A percentile compares a stretch with the other conserved stretches of the same genome.
phyloP scores from a whole-genome alignment of 1,140 invertebrate genomes.

The Brachionus angularis region DNA sequence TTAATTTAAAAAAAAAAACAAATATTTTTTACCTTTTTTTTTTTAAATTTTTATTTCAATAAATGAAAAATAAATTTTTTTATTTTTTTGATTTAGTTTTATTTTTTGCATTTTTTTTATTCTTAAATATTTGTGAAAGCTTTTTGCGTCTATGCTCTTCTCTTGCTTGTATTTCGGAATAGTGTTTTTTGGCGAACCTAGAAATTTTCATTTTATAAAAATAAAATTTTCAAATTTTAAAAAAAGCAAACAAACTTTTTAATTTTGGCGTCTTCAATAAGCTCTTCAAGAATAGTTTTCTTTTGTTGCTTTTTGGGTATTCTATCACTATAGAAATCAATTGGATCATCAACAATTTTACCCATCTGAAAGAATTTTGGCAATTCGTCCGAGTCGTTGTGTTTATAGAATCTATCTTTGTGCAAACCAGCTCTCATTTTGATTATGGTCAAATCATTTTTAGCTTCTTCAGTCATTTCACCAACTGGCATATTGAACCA shows the following conservation, averaged over 20 bases:
- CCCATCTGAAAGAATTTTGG: constrained; percentile 82
- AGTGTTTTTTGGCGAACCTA: constrained; percentile 39
- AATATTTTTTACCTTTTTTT: background rate
- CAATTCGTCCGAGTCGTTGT: constrained; percentile 73
- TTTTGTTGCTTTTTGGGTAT: constrained; percentile 81
- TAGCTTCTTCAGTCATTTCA: constrained; percentile 78
- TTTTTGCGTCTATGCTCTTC: constrained; percentile 42
- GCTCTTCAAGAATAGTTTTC: constrained; percentile 80
- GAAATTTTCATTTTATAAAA: too few species aligned
- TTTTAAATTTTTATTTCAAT: constrained; percentile 14
- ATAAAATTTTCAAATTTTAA: background rate
- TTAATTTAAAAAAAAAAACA: too few species aligned
- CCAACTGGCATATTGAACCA: constrained; percentile 83
- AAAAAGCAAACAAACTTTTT: constrained; percentile 62
- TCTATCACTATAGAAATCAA: constrained; percentile 65
- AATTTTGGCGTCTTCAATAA: constrained; percentile 80
- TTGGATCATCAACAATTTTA: constrained; percentile 60
- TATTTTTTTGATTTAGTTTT: constrained; percentile 18
- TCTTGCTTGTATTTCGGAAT: constrained; percentile 20
- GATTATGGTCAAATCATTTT: constrained; percentile 77
- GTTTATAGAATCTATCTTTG: constrained; percentile 88
- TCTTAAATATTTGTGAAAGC: constrained; percentile 28
- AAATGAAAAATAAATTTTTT: background rate
- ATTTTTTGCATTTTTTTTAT: constrained; percentile 29
- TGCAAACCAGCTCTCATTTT: constrained; percentile 86